Conservation (phyloP, 2,797 vertebrate species). For the Jordanella pulchra region DNA sequence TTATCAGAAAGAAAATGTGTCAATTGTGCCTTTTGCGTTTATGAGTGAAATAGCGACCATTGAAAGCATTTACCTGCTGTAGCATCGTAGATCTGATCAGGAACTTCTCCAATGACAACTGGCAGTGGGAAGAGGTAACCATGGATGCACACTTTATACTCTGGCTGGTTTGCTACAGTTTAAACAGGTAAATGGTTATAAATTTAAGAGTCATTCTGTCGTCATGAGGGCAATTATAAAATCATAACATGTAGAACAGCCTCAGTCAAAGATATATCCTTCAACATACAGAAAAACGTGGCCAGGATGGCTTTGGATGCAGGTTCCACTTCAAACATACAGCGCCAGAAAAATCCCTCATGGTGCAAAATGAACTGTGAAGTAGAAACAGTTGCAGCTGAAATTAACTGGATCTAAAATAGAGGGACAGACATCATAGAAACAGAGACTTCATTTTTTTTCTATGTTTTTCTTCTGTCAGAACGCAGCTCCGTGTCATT, state of each 20-base stretch:
- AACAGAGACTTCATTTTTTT: constrained; percentile 14
- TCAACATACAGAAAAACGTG: constrained; percentile 87
- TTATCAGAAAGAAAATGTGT: background rate
- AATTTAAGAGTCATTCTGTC: background rate
- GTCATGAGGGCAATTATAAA: constrained; percentile 6
- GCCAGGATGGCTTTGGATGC: constrained; percentile 78
- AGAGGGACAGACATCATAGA: constrained; percentile 25
- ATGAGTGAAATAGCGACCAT: background rate
- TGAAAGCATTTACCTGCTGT: constrained; percentile 80
- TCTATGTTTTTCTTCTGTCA: constrained; percentile 23
- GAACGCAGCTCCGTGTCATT: constrained; percentile 27
- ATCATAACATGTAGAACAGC: constrained; percentile 4
- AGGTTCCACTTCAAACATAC: constrained; percentile 82
- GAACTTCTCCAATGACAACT: constrained; percentile 82
- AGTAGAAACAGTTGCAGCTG: constrained; percentile 8
- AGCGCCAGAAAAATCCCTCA: constrained; percentile 90
- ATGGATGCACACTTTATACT: constrained; percentile 83
- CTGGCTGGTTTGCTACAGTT: constrained; percentile 83
- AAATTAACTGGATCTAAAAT: constrained; percentile 29
- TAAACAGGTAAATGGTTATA: background rate
- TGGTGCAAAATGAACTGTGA: constrained; percentile 80
- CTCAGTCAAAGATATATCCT: background rate
- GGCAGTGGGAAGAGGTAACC: constrained; percentile 91
- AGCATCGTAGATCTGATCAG: constrained; percentile 84
- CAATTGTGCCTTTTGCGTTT: background rate